phyloP scores from a whole-genome alignment of 2,888 invertebrate genomes.

The Phaonia tiefii region DNA sequence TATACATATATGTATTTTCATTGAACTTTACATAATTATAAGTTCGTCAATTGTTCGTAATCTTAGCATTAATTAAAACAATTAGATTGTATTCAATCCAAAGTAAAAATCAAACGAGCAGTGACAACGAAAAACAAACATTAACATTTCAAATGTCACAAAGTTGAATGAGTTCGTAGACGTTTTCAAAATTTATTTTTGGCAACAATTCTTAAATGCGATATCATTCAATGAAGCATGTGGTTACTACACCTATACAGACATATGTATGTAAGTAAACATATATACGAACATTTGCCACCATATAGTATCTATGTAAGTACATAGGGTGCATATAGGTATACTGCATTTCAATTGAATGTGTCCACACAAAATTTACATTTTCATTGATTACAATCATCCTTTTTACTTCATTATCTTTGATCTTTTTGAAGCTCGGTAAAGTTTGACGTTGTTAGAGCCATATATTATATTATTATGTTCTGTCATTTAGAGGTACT shows the following conservation, averaged over 20 bases:
- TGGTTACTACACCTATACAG: not conserved
- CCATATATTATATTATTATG: no score
- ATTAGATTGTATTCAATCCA: conserved; percentile 21
- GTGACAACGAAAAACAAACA: not conserved
- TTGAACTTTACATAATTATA: no score
- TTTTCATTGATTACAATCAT: no score
- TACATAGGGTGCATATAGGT: no score
- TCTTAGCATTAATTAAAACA: not conserved
- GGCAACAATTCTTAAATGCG: conserved; percentile 42
- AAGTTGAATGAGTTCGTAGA: conserved; percentile 64
- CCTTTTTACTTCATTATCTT: no score
- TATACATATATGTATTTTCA: no score
- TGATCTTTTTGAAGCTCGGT: no score
- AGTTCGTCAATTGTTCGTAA: no score
- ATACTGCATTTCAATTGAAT: no score
- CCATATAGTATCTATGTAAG: conserved; percentile 5
- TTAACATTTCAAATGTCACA: conserved; percentile 57
- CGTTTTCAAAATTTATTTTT: conserved; percentile 60
- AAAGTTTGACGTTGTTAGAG: no score
- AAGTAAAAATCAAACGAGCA: not conserved
- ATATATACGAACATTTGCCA: conserved; percentile 13
- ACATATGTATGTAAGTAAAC: not conserved
- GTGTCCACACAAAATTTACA: no score
- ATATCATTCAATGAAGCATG: not conserved
- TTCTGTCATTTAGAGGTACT: no score